phyloP scores from a whole-genome alignment of 2,113 vertebrate genomes.

The human region GRCh38 chr15:40941501-40942000 shows the following conservation, averaged over 20 bases:
- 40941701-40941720: background rate
- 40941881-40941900: constrained; percentile 67
- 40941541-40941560: background rate
- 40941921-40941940: constrained; percentile 40
- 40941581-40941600: constrained; percentile 72
- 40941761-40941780: constrained; percentile 50
- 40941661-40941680: constrained; percentile 22
- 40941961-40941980: background rate
- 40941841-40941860: constrained; percentile 79
- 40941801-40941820: constrained; percentile 66
- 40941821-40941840: constrained; percentile 79
- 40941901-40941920: constrained; percentile 52
- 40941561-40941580: constrained; percentile 43
- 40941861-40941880: constrained; percentile 78
- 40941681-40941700: background rate
- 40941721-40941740: constrained; percentile 52
- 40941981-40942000: background rate
- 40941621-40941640: constrained; percentile 68
- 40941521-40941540: background rate
- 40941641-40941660: constrained; percentile 62
- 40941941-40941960: background rate
- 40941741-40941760: background rate
- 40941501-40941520: background rate
- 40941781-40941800: constrained; percentile 45
- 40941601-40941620: constrained; percentile 74